phyloP scores from a whole-genome alignment of 1,140 invertebrate genomes.

The Calliphora vicina region DNA sequence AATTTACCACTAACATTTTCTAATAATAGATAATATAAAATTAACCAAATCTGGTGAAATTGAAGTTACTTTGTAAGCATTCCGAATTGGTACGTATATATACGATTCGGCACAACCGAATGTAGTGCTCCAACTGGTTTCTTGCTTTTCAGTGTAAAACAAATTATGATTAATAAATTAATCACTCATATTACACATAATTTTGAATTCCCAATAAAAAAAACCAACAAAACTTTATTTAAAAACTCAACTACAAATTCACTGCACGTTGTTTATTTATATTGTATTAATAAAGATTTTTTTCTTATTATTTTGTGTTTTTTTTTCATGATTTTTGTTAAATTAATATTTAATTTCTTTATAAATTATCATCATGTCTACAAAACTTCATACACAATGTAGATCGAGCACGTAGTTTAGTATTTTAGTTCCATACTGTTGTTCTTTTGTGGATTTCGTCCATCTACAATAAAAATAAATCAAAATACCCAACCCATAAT shows the following conservation, averaged over 20 bases:
- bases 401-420: background rate
- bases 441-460: background rate
- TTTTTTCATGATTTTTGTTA: background rate
- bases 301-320: too few relatives aligned
- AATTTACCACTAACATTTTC: too few relatives aligned
- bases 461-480: slow-evolving; percentile 1
- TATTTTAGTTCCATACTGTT: background rate
- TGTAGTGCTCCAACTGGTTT: too few relatives aligned
- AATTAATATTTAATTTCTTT: slow-evolving; percentile 2
- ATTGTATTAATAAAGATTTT: background rate
- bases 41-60: too few relatives aligned
- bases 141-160: too few relatives aligned
- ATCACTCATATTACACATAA: too few relatives aligned
- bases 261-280: background rate
- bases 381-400: background rate
- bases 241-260: background rate
- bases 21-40: too few relatives aligned
- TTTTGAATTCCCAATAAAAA: too few relatives aligned
- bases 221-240: background rate
- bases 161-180: too few relatives aligned
- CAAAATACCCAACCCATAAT: slow-evolving; percentile 24
- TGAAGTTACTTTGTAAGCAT: too few relatives aligned
- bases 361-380: background rate
- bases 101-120: too few relatives aligned
- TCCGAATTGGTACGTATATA: too few relatives aligned